phyloP scores from a whole-genome alignment of 2,888 invertebrate species.

The Melolontha melolontha region DNA sequence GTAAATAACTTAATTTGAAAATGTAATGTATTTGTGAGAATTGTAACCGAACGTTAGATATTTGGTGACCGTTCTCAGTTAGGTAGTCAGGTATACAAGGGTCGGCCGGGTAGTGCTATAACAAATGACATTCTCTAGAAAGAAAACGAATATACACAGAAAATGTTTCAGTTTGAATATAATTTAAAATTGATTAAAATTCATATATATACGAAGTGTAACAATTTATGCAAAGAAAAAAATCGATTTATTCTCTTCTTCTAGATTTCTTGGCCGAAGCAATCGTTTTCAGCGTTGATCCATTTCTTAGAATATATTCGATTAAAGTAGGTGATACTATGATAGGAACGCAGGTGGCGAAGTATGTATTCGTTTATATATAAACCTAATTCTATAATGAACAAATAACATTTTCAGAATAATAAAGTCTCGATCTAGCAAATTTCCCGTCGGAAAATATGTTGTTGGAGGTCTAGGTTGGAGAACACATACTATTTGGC shows the following conservation, averaged over 20 bases:
- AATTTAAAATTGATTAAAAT: no score
- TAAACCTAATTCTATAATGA: constrained; percentile 48
- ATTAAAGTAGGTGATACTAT: constrained; percentile 72
- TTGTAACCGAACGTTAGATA: no score
- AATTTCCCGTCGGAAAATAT: constrained; percentile 74
- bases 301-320: constrained; percentile 76
- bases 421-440: constrained; percentile 73
- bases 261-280: constrained; percentile 77
- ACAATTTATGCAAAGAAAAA: no score
- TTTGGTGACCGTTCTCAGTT: no score
- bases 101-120: no score
- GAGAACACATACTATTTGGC: constrained; percentile 71
- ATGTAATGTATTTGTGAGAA: no score
- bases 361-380: constrained; percentile 62
- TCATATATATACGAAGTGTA: no score
- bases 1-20: no score
- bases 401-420: constrained; percentile 70
- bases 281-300: constrained; percentile 78
- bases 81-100: no score
- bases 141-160: no score
- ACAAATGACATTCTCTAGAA: no score
- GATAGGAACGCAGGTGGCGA: constrained; percentile 79
- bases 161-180: no score
- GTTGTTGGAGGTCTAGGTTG: constrained; percentile 77
- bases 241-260: constrained; percentile 53